These are phyloP conservation scores for Himalopsyche japonica DNA, from an alignment of 2,888 invertebrate species.

Conservation along the genomic window DNA sequence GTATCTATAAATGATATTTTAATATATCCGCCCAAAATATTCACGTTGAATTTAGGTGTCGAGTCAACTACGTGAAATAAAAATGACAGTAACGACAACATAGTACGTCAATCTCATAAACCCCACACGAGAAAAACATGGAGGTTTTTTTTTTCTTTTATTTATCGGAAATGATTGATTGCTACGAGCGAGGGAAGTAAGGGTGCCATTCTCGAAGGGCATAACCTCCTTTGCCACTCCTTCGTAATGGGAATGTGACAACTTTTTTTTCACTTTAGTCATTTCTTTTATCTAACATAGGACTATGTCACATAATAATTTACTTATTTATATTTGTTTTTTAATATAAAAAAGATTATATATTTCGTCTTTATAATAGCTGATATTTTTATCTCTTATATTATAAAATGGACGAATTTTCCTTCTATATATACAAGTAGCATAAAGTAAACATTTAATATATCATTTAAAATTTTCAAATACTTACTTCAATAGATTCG, in stretches of 20 bases:
- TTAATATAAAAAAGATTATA: neutral
- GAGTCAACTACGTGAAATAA: neutral
- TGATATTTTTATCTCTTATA: neutral
- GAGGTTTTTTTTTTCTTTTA: slow-evolving; percentile 27
- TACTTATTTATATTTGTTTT: neutral
- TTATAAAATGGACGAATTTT: too few species aligned
- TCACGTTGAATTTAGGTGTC: neutral
- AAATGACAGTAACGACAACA: slow-evolving; percentile 1
- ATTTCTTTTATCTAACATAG: neutral
- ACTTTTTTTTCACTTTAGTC: neutral
- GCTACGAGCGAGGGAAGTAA: neutral
- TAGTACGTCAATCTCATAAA: neutral
- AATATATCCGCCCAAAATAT: too few species aligned
- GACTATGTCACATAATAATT: neutral
- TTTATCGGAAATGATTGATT: slow-evolving; percentile 38
- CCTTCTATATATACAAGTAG: too few species aligned
- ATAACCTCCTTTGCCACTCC: slow-evolving; percentile 1
- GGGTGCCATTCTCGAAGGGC: neutral
- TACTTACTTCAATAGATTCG: too few species aligned
- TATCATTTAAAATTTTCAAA: too few species aligned
- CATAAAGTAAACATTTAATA: too few species aligned
- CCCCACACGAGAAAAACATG: neutral
- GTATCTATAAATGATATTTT: too few species aligned
- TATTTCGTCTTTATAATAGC: neutral
- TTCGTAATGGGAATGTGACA: neutral